Evolutionary conservation across 2,888 invertebrate genomes (phyloP).

Genomic region (Chromoteleia sp.): DNA sequence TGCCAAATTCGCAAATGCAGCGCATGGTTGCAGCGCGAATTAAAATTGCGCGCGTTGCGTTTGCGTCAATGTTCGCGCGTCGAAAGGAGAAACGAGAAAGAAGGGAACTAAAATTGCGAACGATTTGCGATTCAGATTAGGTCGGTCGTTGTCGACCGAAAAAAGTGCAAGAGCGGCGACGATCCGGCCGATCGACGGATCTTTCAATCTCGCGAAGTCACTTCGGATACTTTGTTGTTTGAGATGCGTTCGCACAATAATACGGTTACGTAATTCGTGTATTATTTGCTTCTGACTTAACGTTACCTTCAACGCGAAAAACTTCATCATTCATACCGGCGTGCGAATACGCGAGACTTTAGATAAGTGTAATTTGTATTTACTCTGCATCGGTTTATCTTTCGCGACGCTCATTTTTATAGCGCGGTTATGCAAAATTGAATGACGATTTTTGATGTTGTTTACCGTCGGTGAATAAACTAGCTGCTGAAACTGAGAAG

Average conservation of each 20-base stretch:
- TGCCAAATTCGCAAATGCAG: conserved; percentile 31
- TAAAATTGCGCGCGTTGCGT: too few species aligned
- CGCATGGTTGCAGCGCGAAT: conserved; percentile 3
- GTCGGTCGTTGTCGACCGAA: too few species aligned
- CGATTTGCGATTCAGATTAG: too few species aligned
- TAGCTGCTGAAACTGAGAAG: neutral
- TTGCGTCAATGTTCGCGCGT: too few species aligned
- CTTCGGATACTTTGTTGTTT: conserved; percentile 30
- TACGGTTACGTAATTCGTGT: conserved; percentile 55
- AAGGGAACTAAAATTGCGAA: too few species aligned
- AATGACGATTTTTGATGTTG: conserved; percentile 16
- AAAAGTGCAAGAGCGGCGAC: neutral
- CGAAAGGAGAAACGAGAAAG: too few species aligned
- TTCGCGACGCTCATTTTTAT: conserved; percentile 34
- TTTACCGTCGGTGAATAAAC: neutral
- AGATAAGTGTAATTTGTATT: conserved; percentile 62
- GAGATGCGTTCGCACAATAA: conserved; percentile 56
- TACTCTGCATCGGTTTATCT: conserved; percentile 43
- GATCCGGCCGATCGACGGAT: neutral
- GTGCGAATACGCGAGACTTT: conserved; percentile 41
- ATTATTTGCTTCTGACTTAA: conserved; percentile 66
- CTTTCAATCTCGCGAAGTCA: neutral
- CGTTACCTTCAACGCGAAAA: conserved; percentile 66
- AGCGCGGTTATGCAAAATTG: conserved; percentile 23
- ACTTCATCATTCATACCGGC: conserved; percentile 61